Percentiles rank a stretch among this genome's conserved stretches.
Evolutionary conservation across 2,797 vertebrate species (phyloP).

Genomic region (Catamblyrhynchus diadema): DNA sequence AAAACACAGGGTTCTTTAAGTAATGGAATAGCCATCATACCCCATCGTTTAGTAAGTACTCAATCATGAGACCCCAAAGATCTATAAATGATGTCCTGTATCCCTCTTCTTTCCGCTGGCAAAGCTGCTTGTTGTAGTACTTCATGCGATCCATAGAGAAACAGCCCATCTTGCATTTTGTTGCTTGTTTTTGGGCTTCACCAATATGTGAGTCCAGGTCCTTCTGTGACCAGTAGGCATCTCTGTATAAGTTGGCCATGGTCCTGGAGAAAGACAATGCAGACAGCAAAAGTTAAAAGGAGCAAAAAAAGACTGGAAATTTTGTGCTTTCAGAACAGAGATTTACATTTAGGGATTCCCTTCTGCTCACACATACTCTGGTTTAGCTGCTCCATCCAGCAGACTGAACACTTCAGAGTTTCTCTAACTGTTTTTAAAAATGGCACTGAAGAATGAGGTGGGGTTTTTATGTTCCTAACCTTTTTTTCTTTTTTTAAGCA

Average conservation of each 20-base stretch:
- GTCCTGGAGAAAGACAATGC: constrained; percentile 72
- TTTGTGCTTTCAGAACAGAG: not conserved
- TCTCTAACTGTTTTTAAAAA: not conserved
- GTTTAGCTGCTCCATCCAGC: not conserved
- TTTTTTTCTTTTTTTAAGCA: not conserved
- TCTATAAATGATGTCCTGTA: constrained; percentile 78
- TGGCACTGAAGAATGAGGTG: not conserved
- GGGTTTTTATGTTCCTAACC: not conserved
- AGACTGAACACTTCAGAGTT: not conserved
- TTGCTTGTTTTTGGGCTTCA: constrained; percentile 72
- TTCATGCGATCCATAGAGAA: constrained; percentile 73
- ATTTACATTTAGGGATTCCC: not conserved
- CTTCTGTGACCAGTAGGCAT: constrained; percentile 81
- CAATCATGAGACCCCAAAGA: constrained; percentile 80
- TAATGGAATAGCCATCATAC: constrained; percentile 56
- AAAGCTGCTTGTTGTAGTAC: constrained; percentile 76
- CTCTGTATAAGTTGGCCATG: constrained; percentile 78
- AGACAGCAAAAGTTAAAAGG: not conserved
- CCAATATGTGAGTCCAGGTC: constrained; percentile 69
- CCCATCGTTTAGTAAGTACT: constrained; percentile 81
- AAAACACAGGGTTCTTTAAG: not conserved
- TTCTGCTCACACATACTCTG: not conserved
- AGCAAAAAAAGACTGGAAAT: not conserved
- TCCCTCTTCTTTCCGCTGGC: constrained; percentile 72
- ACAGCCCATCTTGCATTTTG: constrained; percentile 71